Evolutionary conservation across 2,888 invertebrate species (phyloP).

Genomic region (Dascillus cervinus): DNA sequence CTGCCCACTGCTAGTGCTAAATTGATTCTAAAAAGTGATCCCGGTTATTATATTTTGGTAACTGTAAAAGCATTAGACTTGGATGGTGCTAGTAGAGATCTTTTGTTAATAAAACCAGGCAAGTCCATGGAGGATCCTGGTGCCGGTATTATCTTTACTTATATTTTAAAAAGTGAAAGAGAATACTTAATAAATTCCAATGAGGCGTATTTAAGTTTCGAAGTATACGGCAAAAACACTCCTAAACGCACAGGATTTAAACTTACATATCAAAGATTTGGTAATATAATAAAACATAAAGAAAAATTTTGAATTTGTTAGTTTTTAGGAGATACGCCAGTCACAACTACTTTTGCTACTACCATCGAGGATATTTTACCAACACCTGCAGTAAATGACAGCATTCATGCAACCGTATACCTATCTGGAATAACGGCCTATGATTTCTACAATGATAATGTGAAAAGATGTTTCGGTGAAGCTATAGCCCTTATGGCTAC

Average conservation of each 20-base stretch:
- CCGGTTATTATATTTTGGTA: constrained; percentile 23
- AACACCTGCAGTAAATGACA: constrained; percentile 11
- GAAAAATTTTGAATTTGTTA: constrained; percentile 33
- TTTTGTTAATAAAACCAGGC: constrained; percentile 18
- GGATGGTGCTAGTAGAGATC: constrained; percentile 11
- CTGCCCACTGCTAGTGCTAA: neutral
- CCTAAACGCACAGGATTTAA: constrained; percentile 86
- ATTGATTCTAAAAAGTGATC: constrained; percentile 1
- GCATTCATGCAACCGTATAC: constrained; percentile 10
- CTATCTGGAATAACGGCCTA: constrained; percentile 7
- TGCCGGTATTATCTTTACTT: constrained; percentile 14
- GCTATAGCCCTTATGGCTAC: constrained; percentile 14
- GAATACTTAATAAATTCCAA: constrained; percentile 11
- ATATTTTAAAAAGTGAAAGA: constrained; percentile 6
- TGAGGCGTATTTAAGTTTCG: constrained; percentile 7
- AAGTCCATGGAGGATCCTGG: constrained; percentile 8
- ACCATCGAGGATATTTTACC: constrained; percentile 15
- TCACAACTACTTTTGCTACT: constrained; percentile 10
- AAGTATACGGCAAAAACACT: constrained; percentile 57
- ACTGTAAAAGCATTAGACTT: constrained; percentile 12
- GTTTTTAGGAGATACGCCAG: constrained; percentile 8
- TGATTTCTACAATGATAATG: constrained; percentile 3
- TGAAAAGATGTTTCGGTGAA: constrained; percentile 7
- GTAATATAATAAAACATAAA: constrained; percentile 87
- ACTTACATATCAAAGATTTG: constrained; percentile 9